Evolutionary conservation across 2,113 vertebrate genomes (phyloP).

Genomic region (Phalacrocorax carbo): DNA sequence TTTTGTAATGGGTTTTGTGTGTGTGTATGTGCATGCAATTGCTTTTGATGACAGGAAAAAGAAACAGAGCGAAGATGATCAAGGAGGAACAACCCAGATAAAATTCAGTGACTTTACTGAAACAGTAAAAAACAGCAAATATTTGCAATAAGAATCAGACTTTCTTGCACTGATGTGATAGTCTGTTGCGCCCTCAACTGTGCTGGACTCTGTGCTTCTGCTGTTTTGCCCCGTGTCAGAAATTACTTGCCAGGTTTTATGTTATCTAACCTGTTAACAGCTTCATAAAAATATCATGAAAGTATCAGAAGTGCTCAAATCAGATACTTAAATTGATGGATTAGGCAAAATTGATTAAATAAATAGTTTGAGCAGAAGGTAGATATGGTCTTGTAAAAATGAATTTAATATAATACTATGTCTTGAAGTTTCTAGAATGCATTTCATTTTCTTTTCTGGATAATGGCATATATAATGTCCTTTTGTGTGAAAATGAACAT

Average conservation of each 20-base stretch:
- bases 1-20: neutral
- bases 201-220: neutral
- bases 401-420: neutral
- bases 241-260: neutral
- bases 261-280: neutral
- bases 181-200: neutral
- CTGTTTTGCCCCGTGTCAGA: neutral
- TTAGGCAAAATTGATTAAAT: neutral
- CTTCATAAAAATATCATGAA: neutral
- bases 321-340: neutral
- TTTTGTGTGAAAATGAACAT: neutral
- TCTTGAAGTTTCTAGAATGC: neutral
- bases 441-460: neutral
- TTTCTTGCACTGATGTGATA: neutral
- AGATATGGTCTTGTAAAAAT: neutral
- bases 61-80: neutral
- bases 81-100: neutral
- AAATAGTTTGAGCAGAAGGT: neutral
- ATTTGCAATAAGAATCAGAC: fast-evolving
- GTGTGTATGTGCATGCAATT: neutral
- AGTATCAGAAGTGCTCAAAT: neutral
- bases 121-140: neutral
- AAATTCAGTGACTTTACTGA: neutral
- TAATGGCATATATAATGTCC: neutral
- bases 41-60: neutral